Base-by-base conservation (phyloP, 2,888 invertebrate genomes). In the Pandemis cinnamomeana region DNA sequence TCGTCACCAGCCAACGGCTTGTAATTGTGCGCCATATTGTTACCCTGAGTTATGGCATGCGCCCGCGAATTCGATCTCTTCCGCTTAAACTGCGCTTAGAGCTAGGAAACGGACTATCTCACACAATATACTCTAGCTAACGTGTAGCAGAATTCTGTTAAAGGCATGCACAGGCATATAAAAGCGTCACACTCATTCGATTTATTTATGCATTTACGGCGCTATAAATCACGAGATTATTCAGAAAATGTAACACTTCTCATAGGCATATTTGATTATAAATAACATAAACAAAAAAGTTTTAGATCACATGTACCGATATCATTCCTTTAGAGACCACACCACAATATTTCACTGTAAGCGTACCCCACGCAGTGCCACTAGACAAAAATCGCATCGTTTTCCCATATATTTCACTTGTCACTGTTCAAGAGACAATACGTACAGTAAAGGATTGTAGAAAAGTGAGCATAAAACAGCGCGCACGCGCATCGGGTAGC, bases 11-110 rank as follows among this genome's bases (percentile, higher is more conserved):
- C 80, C 84, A 83, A 87, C 80, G 88, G 86, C 90, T 91, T 89
- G 92, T 93, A 93, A 93, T 93, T 93, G 92, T 92, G 84, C 84
- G 89, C 90, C 86, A 90, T 91, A 92, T 91, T 92, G 92, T 92
- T 90, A 87, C 87, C 82, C 84, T 92, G 91, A 93, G 87, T 91
- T 93, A 94, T 93, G 86, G 87, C 82, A 81, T 79, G 80, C 79
- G 80, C 79, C 78, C 83, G 84, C 82, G 83, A 88, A 88, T 88
- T 84, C 84, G 79, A 81, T 79, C 83, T 88, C 91, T 91, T 91
- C 90, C 92, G 88, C 87, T 88, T 85, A 80, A 81, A 44, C 20
- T 27, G 44, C 66, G 61, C 69, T 69, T 55, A 46, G 58, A 44
- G 20, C 53, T 67, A 71, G 70, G 46, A 70, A 76, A 74, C 67